Evolutionary conservation across 2,113 vertebrate genomes (phyloP).

Genomic region (human (Homo sapiens)): GRCh38 chr3:72527501-72528000

Average conservation of each 20-base stretch:
- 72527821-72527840: not conserved
- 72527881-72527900: not conserved
- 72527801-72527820: accelerated
- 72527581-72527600: not conserved
- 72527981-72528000: not conserved
- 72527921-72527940: not conserved
- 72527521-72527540: accelerated
- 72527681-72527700: not conserved
- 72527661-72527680: not conserved
- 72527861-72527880: too few species aligned
- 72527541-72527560: not conserved
- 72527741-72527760: not conserved
- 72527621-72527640: not conserved
- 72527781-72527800: not conserved
- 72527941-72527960: not conserved
- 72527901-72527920: accelerated
- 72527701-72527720: not conserved
- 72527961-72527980: not conserved
- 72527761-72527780: not conserved
- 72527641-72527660: not conserved
- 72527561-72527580: not conserved
- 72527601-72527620: not conserved
- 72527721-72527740: not conserved
- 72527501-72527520: not conserved
- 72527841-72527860: not conserved